Conservation (phyloP, 2,113 vertebrate genomes). For the Bubo scandiacus region DNA sequence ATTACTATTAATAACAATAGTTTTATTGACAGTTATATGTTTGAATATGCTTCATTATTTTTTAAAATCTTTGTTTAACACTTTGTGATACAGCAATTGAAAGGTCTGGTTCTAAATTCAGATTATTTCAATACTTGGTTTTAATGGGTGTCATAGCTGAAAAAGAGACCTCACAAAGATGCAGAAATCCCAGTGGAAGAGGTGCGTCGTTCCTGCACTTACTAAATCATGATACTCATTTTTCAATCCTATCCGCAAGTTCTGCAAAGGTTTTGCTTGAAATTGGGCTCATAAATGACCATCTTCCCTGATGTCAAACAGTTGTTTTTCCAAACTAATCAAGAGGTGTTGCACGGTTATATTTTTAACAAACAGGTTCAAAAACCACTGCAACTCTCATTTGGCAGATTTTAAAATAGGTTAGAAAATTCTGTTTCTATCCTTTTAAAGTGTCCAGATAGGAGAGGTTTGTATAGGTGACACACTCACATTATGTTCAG, state of each 20-base stretch:
- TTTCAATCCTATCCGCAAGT: not conserved
- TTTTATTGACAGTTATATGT: not conserved
- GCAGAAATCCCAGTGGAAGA: not conserved
- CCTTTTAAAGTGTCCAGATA: not conserved
- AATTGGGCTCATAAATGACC: not conserved
- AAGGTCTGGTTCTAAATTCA: not conserved
- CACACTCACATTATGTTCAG: not conserved
- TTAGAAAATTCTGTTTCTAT: not conserved
- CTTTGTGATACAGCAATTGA: not conserved
- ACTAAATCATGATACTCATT: accelerated
- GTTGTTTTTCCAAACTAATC: not conserved
- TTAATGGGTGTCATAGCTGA: not conserved
- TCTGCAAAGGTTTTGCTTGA: not conserved
- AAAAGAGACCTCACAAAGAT: not conserved
- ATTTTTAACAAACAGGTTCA: not conserved
- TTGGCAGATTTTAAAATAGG: not conserved
- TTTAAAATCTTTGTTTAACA: not conserved
- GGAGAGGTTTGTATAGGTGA: not conserved
- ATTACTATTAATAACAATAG: not conserved
- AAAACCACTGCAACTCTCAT: not conserved
- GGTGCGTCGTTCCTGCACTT: not conserved
- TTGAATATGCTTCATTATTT: not conserved
- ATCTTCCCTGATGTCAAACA: not conserved
- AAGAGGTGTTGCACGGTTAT: not conserved
- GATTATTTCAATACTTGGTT: not conserved